phyloP scores from a whole-genome alignment of 2,113 vertebrate species.

The Rynchops niger region DNA sequence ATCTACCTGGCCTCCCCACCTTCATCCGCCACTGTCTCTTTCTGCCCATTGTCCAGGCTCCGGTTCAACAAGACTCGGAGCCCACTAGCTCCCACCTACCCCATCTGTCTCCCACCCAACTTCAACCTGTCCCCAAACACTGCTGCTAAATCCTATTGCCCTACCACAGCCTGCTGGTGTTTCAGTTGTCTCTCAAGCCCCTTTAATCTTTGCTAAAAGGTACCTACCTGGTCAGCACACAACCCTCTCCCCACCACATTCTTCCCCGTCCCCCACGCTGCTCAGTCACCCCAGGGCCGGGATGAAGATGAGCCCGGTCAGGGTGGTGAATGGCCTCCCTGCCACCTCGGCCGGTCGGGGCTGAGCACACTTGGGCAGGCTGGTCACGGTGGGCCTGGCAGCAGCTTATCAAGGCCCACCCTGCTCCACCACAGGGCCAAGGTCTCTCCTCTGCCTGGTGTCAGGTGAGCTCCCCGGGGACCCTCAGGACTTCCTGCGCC shows the following conservation, averaged over 20 bases:
- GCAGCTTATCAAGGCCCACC: background rate
- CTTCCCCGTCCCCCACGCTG: accelerated
- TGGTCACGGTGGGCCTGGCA: background rate
- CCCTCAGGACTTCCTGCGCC: background rate
- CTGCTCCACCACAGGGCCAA: background rate
- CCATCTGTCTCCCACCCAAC: background rate
- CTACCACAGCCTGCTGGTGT: accelerated
- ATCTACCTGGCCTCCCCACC: background rate
- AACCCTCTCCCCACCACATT: accelerated
- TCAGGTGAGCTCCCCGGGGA: background rate
- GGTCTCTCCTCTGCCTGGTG: background rate
- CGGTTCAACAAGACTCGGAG: background rate
- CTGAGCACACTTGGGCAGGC: background rate
- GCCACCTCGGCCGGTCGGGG: background rate
- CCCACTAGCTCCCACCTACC: background rate
- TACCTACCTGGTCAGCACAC: background rate
- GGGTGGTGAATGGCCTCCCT: accelerated
- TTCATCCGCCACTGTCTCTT: background rate
- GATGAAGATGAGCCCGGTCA: background rate
- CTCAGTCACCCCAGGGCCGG: background rate
- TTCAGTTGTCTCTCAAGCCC: background rate
- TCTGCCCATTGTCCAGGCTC: background rate
- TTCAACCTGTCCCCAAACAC: accelerated
- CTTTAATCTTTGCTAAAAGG: background rate
- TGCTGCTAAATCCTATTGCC: background rate